Percentiles rank a stretch among this genome's conserved stretches.
These are phyloP conservation scores for Pseudeuparius sepicola DNA, from an alignment of 2,888 invertebrate genomes.

Conservation along the genomic window DNA sequence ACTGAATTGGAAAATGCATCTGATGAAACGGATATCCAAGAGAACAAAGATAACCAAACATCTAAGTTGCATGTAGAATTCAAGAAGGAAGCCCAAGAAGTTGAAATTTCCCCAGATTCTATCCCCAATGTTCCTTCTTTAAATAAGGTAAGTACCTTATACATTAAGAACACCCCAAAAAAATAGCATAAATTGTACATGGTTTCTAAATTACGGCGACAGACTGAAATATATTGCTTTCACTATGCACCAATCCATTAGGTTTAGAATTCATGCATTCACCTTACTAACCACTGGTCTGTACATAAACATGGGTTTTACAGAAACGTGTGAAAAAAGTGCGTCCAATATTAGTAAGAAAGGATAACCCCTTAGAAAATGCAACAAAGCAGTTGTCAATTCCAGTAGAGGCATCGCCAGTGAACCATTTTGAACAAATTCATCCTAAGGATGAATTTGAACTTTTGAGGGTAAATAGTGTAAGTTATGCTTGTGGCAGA, in stretches of 20 bases:
- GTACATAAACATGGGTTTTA: no score
- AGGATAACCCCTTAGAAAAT: slow-evolving; percentile 52
- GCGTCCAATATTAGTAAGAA: slow-evolving; percentile 67
- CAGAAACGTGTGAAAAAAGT: slow-evolving; percentile 59
- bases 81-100: slow-evolving; percentile 44
- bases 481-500: slow-evolving; percentile 33
- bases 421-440: slow-evolving; percentile 68
- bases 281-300: no score
- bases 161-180: no score
- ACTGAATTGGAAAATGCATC: not conserved
- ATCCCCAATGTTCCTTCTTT: no score
- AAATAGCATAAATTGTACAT: no score
- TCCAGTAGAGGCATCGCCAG: slow-evolving; percentile 38
- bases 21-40: not conserved
- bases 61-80: slow-evolving; percentile 55
- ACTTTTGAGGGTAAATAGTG: slow-evolving; percentile 42
- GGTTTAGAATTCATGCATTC: no score
- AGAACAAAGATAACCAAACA: slow-evolving; percentile 23
- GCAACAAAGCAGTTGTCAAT: slow-evolving; percentile 35
- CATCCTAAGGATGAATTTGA: slow-evolving; percentile 73
- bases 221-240: no score
- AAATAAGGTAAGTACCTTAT: no score
- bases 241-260: no score
- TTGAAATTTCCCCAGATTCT: slow-evolving; percentile 19
- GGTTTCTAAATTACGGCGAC: no score